phyloP scores from a whole-genome alignment of 2,888 invertebrate species.

The Epistrophella euchroma region DNA sequence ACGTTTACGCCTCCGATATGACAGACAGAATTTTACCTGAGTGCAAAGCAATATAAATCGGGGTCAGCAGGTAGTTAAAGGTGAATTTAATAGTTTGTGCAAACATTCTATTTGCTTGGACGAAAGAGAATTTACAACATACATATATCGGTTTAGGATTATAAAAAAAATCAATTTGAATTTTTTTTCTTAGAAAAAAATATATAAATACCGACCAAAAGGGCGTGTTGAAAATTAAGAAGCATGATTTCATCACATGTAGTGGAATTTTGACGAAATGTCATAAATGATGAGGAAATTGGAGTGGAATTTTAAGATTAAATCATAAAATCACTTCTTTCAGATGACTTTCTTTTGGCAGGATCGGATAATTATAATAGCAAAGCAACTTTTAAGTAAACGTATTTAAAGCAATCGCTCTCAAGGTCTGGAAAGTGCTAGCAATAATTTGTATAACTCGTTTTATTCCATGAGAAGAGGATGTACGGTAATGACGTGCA shows the following conservation, averaged over 20 bases:
- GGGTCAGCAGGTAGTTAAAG: not conserved
- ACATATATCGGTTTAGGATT: too few relatives aligned
- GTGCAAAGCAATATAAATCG: not conserved
- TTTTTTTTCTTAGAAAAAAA: slow-evolving; percentile 6
- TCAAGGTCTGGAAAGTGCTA: too few relatives aligned
- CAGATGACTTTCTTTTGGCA: too few relatives aligned
- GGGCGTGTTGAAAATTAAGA: not conserved
- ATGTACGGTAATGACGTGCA: too few relatives aligned
- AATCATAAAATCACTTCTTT: not conserved
- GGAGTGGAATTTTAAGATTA: not conserved
- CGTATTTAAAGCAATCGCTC: too few relatives aligned
- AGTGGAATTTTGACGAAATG: not conserved
- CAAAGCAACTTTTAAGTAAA: too few relatives aligned
- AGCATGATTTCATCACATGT: slow-evolving; percentile 11
- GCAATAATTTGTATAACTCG: too few relatives aligned
- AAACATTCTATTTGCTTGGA: slow-evolving; percentile 19
- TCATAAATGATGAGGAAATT: not conserved
- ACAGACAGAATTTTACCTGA: slow-evolving; percentile 19
- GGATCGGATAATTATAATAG: too few relatives aligned
- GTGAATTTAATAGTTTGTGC: slow-evolving; percentile 15
- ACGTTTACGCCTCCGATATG: slow-evolving; percentile 17
- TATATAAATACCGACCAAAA: not conserved
- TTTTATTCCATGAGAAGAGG: too few relatives aligned
- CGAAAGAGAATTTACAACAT: not conserved
- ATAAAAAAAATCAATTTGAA: not conserved